phyloP scores from a whole-genome alignment of 2,797 vertebrate species.

The Acanthornis magna region DNA sequence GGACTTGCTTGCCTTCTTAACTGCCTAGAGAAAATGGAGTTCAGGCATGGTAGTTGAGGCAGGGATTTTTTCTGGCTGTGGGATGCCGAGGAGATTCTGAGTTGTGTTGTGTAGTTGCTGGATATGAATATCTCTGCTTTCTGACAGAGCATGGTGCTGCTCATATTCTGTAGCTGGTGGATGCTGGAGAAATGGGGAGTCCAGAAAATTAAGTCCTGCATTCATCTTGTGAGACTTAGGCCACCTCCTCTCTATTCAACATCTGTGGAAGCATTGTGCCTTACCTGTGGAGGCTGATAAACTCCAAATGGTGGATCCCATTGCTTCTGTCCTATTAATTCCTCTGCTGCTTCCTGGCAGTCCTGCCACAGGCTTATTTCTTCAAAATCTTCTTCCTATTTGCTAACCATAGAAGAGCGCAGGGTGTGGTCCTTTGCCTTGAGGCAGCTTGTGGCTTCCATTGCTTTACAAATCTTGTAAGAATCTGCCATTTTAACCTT shows the following conservation, averaged over 20 bases:
- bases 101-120: not conserved
- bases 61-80: not conserved
- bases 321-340: not conserved
- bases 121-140: not conserved
- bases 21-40: not conserved
- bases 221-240: not conserved
- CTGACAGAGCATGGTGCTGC: not conserved
- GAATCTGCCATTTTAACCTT: slow-evolving; percentile 55
- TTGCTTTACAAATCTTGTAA: slow-evolving; percentile 15
- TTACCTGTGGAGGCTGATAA: not conserved
- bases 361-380: slow-evolving; percentile 3
- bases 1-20: not conserved
- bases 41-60: not conserved
- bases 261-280: not conserved
- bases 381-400: slow-evolving; percentile 37
- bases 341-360: not conserved
- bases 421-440: slow-evolving; percentile 21
- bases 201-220: rapidly evolving
- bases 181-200: not conserved
- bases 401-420: not conserved
- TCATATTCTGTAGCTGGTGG: not conserved
- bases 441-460: slow-evolving; percentile 17
- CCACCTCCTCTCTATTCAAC: not conserved
- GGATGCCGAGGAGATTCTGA: not conserved
- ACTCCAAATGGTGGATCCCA: not conserved